A percentile compares a stretch with the other conserved stretches of the same genome.
Evolutionary conservation across 1,140 invertebrate genomes (phyloP).

Genomic region (Apocrypta bakeri): DNA sequence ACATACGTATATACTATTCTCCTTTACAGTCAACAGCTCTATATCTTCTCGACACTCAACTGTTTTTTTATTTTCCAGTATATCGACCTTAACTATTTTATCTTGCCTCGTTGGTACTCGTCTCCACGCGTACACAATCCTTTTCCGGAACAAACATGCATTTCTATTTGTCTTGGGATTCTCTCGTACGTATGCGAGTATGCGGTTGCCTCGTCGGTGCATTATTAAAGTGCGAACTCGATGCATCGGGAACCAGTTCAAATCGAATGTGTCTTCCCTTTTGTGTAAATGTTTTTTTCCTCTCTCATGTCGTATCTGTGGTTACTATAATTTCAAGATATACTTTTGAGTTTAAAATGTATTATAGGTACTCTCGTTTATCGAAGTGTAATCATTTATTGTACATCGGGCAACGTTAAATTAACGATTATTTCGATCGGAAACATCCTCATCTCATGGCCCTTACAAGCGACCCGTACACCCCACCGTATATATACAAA

Average conservation of each 20-base stretch:
- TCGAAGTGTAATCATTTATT: too few species aligned
- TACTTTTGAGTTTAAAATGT: too few species aligned
- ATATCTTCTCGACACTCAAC: too few species aligned
- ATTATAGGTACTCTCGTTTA: too few species aligned
- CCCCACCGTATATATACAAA: not conserved
- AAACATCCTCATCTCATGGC: not conserved
- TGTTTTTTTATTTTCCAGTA: not conserved
- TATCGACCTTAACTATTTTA: constrained; percentile 12
- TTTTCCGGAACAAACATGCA: constrained; percentile 14
- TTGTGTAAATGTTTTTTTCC: not conserved
- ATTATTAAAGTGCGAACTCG: not conserved
- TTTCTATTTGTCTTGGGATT: constrained; percentile 17
- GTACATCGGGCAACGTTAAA: not conserved
- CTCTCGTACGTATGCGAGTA: not conserved
- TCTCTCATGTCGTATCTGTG: not conserved
- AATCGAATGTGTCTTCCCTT: not conserved
- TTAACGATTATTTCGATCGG: not conserved
- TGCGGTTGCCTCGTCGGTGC: not conserved
- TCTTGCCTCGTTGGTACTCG: not conserved
- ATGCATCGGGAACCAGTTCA: not conserved
- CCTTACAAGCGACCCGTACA: not conserved
- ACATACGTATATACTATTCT: too few species aligned
- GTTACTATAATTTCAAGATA: too few species aligned
- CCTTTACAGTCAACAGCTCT: not conserved
- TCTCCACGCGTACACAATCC: not conserved